Evolutionary conservation across 2,113 vertebrate genomes (phyloP), one percentile per base, ranked within the genome.

Genomic region (Rhinoderma darwinii): DNA sequence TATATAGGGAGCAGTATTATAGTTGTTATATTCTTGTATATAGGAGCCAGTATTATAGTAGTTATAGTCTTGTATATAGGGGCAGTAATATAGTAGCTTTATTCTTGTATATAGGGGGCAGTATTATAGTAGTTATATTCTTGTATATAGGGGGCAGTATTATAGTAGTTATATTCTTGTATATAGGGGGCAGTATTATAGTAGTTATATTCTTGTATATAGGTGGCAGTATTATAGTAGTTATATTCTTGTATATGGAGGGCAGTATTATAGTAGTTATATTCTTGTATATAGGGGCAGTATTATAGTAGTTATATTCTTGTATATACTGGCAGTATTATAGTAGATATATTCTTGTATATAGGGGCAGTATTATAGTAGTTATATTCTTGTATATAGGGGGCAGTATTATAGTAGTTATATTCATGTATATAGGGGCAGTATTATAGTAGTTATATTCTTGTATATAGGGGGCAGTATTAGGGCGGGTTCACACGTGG

Each of bases 101-200:
- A 70, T 70, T 70, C 66, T 37, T 59, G 54, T 59, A n/a, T 9
- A 59, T 59, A 59, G 54, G 25, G 3, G 47, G 35, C 35, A 72
- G 68, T 72, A 72, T 68, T 72, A 72, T 72, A 72, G 68, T 72
- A 39, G 68, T 39, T 72, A 72, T 72, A 72, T 72, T 39, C 18
- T 39, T 72, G 35, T 72, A 72, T 17, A 72, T 72, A 72, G 68
- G 68, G n/a, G 0, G 68, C 18, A 72, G 68, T 72, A 72, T 72
- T 72, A 72, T 72, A 72, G 68, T 72, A 72, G 68, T 72, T 72
- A 72, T 72, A 72, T 72, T 39, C 17, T 25, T 72, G 35, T 39
- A 39, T 9, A 70, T 70, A 70, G n/a, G 66, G 66, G 2, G 66
- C 66, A 70, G 66, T 70, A 70, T 70, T 70, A 70, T 70, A 70